Evolutionary conservation across 2,797 vertebrate species (phyloP).

Genomic region (Darevskia mixta): DNA sequence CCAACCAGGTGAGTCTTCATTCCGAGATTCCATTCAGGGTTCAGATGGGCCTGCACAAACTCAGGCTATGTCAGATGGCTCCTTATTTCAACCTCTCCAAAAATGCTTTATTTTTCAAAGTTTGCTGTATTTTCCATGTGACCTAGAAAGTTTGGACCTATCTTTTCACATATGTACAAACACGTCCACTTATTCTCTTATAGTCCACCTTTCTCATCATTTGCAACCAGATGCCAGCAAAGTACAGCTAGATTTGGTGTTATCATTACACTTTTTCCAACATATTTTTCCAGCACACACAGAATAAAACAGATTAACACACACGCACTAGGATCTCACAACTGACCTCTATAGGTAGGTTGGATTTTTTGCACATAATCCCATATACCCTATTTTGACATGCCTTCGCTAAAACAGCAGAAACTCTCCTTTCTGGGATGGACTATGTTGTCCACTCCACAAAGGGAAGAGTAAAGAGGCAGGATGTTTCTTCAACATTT

Average conservation of each 20-base stretch:
- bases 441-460: background rate
- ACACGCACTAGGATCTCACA: background rate
- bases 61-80: background rate
- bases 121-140: background rate
- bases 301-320: background rate
- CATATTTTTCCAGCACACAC: too few relatives aligned
- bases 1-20: background rate
- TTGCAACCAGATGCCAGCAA: background rate
- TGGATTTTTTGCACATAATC: background rate
- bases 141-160: background rate
- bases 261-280: background rate
- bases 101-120: background rate
- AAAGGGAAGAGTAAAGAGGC: background rate
- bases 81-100: background rate
- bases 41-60: background rate
- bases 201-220: fast-evolving
- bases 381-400: background rate
- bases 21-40: background rate
- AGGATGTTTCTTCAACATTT: background rate
- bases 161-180: background rate
- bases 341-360: background rate
- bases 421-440: background rate
- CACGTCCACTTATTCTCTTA: background rate
- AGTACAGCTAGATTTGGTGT: background rate
- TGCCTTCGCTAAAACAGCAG: background rate